phyloP scores from a whole-genome alignment of 2,797 vertebrate species.

The Channallabes apus region DNA sequence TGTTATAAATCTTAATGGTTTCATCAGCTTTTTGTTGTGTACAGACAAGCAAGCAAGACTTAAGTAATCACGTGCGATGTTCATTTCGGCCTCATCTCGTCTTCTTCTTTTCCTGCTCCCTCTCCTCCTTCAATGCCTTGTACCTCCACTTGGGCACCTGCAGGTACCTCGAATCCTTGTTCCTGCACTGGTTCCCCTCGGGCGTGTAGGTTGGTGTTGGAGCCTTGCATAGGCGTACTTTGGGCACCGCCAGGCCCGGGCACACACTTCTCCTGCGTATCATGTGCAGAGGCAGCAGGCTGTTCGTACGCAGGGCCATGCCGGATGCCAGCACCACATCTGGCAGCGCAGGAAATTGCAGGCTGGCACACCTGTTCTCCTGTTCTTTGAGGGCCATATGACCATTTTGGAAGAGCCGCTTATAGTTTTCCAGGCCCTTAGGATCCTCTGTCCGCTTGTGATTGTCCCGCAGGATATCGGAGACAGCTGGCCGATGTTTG shows the following conservation, averaged over 20 bases:
- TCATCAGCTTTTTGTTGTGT: background rate
- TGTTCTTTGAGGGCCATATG: slow-evolving; percentile 67
- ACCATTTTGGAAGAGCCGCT: slow-evolving; percentile 80
- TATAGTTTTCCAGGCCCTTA: slow-evolving; percentile 70
- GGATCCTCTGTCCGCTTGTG: slow-evolving; percentile 70
- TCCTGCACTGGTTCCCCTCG: slow-evolving; percentile 61
- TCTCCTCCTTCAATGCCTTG: slow-evolving; percentile 85
- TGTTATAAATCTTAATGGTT: background rate
- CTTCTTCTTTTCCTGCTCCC: slow-evolving; percentile 76
- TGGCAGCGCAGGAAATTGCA: slow-evolving; percentile 69
- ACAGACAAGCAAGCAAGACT: background rate
- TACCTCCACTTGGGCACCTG: slow-evolving; percentile 94
- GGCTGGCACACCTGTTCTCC: slow-evolving; percentile 74
- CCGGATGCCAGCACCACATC: slow-evolving; percentile 61
- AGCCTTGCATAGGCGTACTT: slow-evolving; percentile 86
- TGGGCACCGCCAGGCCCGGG: slow-evolving; percentile 84
- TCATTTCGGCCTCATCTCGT: background rate
- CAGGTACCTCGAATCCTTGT: slow-evolving; percentile 72
- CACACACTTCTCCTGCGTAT: slow-evolving; percentile 86
- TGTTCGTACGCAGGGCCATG: slow-evolving; percentile 74
- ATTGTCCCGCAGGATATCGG: slow-evolving; percentile 82
- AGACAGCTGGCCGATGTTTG: slow-evolving; percentile 83
- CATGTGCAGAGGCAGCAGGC: slow-evolving; percentile 84
- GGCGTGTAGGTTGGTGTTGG: slow-evolving; percentile 76
- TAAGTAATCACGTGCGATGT: no score